Conservation (phyloP, 2,113 vertebrate species). For the Heterotilapia buettikoferi region DNA sequence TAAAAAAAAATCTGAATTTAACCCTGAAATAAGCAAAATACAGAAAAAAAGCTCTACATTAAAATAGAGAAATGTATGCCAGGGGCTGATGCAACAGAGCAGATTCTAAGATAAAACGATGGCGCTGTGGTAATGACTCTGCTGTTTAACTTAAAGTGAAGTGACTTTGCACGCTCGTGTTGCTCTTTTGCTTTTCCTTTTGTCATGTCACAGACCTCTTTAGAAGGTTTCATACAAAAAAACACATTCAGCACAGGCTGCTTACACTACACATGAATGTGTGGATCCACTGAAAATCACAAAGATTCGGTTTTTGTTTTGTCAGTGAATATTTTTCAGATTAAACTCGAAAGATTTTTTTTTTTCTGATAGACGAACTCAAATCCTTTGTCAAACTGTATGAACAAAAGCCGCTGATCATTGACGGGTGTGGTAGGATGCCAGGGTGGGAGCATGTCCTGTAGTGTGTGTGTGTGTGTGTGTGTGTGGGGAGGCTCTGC, state of each 20-base stretch:
- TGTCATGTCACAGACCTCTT: background rate
- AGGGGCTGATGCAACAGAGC: background rate
- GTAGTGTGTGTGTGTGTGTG: background rate
- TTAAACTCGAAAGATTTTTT: background rate
- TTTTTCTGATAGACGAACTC: background rate
- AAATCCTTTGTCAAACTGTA: background rate
- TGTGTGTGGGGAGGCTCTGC: background rate
- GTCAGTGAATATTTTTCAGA: background rate
- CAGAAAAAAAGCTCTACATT: background rate
- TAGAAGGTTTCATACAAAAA: background rate
- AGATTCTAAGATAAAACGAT: background rate
- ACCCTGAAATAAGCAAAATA: background rate
- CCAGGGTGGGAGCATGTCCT: background rate
- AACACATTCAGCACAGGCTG: background rate
- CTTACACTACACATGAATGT: background rate
- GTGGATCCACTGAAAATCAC: background rate
- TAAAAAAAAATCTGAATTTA: accelerated
- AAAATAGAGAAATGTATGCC: background rate
- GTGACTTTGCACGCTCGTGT: background rate
- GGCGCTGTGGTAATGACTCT: background rate
- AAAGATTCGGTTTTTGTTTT: background rate
- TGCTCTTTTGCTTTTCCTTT: background rate
- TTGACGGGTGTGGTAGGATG: background rate
- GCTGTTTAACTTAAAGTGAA: background rate
- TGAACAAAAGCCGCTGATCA: background rate